Evolutionary conservation across 2,888 invertebrate genomes (phyloP).

Genomic region (Arctia plantaginis): DNA sequence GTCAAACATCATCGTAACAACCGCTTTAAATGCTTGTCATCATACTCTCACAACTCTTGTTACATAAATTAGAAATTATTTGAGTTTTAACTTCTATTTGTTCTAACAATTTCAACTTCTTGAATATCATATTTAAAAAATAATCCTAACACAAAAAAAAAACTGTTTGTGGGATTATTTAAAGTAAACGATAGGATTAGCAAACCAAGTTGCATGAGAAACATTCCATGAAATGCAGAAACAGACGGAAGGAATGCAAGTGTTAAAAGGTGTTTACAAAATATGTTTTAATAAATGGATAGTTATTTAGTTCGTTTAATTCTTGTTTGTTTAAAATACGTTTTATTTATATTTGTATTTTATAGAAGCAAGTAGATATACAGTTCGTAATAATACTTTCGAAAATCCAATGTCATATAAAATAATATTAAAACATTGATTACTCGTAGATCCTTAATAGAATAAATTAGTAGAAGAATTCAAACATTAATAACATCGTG

Average conservation of each 20-base stretch:
- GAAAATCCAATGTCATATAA: not conserved
- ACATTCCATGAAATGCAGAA: not conserved
- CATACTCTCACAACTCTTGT: constrained; percentile 38
- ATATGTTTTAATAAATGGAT: not conserved
- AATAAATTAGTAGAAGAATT: no score
- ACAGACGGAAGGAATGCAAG: not conserved
- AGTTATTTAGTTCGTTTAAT: not conserved
- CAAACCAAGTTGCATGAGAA: not conserved
- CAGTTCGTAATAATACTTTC: not conserved
- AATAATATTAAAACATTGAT: no score
- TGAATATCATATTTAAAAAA: not conserved
- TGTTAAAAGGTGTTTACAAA: not conserved
- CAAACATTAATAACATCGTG: no score
- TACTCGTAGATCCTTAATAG: no score
- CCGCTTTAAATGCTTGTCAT: constrained; percentile 54
- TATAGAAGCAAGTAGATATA: not conserved
- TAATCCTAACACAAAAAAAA: not conserved
- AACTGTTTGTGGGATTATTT: not conserved
- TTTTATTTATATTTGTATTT: not conserved
- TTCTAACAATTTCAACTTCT: not conserved
- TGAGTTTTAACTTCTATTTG: constrained; percentile 19
- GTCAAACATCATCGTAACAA: constrained; percentile 56
- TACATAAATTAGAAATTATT: constrained; percentile 50
- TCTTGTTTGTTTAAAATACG: not conserved
- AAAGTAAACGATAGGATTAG: not conserved